These are phyloP conservation scores for Graptemys geographica DNA, from an alignment of 2,797 vertebrate genomes.

Conservation along the genomic window DNA sequence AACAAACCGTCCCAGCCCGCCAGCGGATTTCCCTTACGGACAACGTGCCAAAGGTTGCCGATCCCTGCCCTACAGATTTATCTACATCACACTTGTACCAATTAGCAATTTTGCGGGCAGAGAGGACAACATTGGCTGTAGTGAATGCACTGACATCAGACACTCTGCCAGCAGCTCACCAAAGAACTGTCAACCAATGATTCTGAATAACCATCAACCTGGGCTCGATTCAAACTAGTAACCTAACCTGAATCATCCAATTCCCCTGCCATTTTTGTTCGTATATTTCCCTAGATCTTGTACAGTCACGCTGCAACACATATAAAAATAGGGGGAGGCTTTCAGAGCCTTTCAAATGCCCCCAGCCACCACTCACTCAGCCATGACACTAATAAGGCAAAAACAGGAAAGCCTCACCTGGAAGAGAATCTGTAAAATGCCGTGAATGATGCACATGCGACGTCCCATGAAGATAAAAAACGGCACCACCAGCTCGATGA, in stretches of 20 bases:
- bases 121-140: too few species aligned
- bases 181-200: not conserved
- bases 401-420: conserved; percentile 83
- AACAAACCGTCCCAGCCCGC: too few species aligned
- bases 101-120: too few species aligned
- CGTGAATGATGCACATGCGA: conserved; percentile 85
- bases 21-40: too few species aligned
- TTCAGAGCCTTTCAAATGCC: not conserved
- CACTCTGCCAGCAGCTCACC: not conserved
- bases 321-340: accelerated
- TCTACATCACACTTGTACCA: too few species aligned
- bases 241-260: conserved; percentile 30
- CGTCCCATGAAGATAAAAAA: conserved; percentile 92
- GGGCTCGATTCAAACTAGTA: conserved; percentile 52
- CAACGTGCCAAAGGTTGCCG: too few species aligned
- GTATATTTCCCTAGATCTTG: not conserved
- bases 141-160: not conserved
- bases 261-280: not conserved
- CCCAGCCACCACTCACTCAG: accelerated
- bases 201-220: conserved; percentile 22
- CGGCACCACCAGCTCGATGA: conserved; percentile 91
- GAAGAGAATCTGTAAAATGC: conserved; percentile 91
- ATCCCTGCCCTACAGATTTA: too few species aligned
- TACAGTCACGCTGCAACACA: not conserved
- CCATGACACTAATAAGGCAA: accelerated